phyloP scores from a whole-genome alignment of 2,797 vertebrate species.

The Ctenochaetus hawaiiensis region DNA sequence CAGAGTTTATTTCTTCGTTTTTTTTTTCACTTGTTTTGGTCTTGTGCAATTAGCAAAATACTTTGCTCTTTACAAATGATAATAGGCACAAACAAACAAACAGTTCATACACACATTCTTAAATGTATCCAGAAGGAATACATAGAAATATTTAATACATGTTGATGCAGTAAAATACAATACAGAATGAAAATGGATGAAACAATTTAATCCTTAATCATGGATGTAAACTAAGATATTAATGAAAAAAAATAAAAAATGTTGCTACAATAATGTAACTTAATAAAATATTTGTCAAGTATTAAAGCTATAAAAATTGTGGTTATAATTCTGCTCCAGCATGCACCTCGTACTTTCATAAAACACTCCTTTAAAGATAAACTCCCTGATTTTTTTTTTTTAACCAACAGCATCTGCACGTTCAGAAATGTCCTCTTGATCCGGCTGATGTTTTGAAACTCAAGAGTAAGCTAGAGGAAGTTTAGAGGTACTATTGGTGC shows the following conservation, averaged over 20 bases:
- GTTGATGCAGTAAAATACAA: constrained; percentile 61
- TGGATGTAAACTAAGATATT: constrained; percentile 55
- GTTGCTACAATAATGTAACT: constrained; percentile 74
- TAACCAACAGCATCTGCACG: constrained; percentile 27
- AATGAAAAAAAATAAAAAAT: constrained; percentile 51
- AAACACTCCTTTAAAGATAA: constrained; percentile 38
- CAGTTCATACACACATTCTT: constrained; percentile 52
- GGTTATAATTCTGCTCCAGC: constrained; percentile 72
- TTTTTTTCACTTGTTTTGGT: constrained; percentile 73
- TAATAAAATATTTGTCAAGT: constrained; percentile 74
- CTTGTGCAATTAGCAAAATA: constrained; percentile 80
- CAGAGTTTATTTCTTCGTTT: constrained; percentile 58
- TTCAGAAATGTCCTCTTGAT: not conserved
- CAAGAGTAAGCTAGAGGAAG: not conserved
- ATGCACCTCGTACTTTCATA: constrained; percentile 69
- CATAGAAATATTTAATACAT: constrained; percentile 50
- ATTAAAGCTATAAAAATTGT: constrained; percentile 62
- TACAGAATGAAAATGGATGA: constrained; percentile 48
- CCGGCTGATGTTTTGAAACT: constrained; percentile 13
- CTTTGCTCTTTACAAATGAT: constrained; percentile 75
- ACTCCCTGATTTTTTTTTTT: constrained; percentile 35
- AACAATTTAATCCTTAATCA: constrained; percentile 44
- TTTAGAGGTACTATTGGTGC: not conserved
- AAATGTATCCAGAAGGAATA: constrained; percentile 32
- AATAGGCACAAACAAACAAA: constrained; percentile 78